phyloP scores from a whole-genome alignment of 2,113 vertebrate species.

The Scalopus aquaticus region DNA sequence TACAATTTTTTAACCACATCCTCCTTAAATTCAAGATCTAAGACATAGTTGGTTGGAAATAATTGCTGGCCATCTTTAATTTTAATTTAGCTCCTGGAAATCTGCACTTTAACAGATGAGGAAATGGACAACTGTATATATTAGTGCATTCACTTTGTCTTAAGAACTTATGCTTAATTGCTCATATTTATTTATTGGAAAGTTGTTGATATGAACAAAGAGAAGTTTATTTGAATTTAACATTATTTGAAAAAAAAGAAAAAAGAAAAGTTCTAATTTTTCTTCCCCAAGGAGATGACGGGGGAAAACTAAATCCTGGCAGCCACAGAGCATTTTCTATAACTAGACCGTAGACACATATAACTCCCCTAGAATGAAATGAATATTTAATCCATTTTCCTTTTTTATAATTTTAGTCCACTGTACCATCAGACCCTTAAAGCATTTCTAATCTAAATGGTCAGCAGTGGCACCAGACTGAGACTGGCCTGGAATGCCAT shows the following conservation, averaged over 20 bases:
- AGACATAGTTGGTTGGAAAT: slow-evolving; percentile 51
- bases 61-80: slow-evolving; percentile 41
- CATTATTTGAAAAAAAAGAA: slow-evolving; percentile 54
- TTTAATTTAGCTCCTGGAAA: slow-evolving; percentile 77
- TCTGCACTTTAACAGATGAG: slow-evolving; percentile 79
- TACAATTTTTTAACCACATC: slow-evolving; percentile 37
- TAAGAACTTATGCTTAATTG: slow-evolving; percentile 69
- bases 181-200: slow-evolving; percentile 74
- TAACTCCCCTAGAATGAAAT: slow-evolving; percentile 66
- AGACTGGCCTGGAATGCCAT: not conserved
- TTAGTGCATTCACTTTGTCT: slow-evolving; percentile 72
- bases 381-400: slow-evolving; percentile 69
- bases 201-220: slow-evolving; percentile 62
- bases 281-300: slow-evolving; percentile 69
- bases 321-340: slow-evolving; percentile 68
- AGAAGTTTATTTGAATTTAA: slow-evolving; percentile 79
- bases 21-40: not conserved
- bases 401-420: slow-evolving; percentile 54
- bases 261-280: slow-evolving; percentile 33
- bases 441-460: slow-evolving; percentile 25
- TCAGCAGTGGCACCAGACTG: not conserved
- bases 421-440: slow-evolving; percentile 17
- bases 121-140: slow-evolving; percentile 70
- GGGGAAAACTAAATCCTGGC: slow-evolving; percentile 70
- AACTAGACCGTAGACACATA: slow-evolving; percentile 69